Base-by-base conservation (phyloP, 2,888 invertebrate species). In the Pollenia angustigena region DNA sequence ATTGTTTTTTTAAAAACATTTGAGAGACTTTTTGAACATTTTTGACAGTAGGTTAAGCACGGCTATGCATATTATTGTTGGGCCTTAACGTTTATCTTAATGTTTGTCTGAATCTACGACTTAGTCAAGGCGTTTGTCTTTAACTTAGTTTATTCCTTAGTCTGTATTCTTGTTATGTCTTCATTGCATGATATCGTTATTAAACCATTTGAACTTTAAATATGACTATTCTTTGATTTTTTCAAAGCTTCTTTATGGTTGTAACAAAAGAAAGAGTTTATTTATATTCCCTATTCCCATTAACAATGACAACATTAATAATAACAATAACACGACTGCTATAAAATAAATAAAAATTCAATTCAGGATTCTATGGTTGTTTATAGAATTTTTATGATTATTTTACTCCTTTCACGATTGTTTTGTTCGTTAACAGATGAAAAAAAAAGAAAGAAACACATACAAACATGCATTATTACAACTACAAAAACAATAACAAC, bases 321-420 rank as follows among this genome's bases (percentile, higher is more conserved):
- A 56, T 48, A 58, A 75, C 68, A 75, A 69, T 60, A 82, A 84
- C 82, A 79, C 46, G 78, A 88, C 78, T 78, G 54, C 54, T 1
- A 85, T 72, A 72, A 79, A 79, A 79, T 74, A 84, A 89, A 92
- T 92, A 93, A 92, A 92, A 92, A 93, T 92, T 93, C 93, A 92
- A 92, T 92, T 93, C 92, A 91, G 91, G 90, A 90, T 92, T 90
- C 88, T 88, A 82, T 85, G 81, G 60, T 84, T 87, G 87, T 84
- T 88, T 89, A 85, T 91, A 91, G 88, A 90, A 89, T 91, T 92
- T 92, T 92, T 92, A 92, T 92, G 90, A 91, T 92, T 91, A 91
- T 91, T 92, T 92, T 89, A 91, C 91, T 92, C 91, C 90, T 91
- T 91, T 85, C 58, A 72, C 40, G 56, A 46, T 71, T 69, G 18